phyloP scores from a whole-genome alignment of 2,888 invertebrate species.

The Phengaris arion region DNA sequence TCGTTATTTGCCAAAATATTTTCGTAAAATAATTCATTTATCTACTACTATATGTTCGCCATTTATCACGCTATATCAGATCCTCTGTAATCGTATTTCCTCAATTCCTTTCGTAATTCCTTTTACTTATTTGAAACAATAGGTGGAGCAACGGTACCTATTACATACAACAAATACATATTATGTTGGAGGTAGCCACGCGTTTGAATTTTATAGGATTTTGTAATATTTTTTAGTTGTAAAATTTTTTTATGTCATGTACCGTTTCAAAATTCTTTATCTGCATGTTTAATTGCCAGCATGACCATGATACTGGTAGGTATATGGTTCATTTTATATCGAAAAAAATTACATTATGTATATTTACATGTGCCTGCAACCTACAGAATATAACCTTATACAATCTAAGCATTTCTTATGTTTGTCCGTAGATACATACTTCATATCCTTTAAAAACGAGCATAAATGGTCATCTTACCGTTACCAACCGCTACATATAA shows the following conservation, averaged over 20 bases:
- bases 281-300: too few species aligned
- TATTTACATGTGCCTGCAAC: too few species aligned
- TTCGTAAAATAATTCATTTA: neutral
- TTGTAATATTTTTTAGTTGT: neutral
- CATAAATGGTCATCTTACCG: neutral
- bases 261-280: neutral
- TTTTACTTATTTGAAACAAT: conserved; percentile 17
- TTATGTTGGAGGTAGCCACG: conserved; percentile 9
- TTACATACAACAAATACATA: conserved; percentile 24
- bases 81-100: neutral
- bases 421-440: too few species aligned
- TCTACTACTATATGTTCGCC: neutral
- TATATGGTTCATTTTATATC: too few species aligned
- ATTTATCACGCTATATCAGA: neutral
- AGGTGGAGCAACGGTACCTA: conserved; percentile 22
- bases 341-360: too few species aligned
- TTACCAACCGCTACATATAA: conserved; percentile 16
- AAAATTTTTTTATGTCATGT: neutral
- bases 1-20: neutral
- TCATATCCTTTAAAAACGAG: too few species aligned
- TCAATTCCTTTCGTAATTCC: conserved; percentile 17
- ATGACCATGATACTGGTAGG: too few species aligned
- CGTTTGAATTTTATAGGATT: neutral
- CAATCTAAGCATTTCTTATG: too few species aligned
- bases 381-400: too few species aligned